Evolutionary conservation across 2,113 vertebrate species (phyloP).

Genomic region (Cephalopterus ornatus): DNA sequence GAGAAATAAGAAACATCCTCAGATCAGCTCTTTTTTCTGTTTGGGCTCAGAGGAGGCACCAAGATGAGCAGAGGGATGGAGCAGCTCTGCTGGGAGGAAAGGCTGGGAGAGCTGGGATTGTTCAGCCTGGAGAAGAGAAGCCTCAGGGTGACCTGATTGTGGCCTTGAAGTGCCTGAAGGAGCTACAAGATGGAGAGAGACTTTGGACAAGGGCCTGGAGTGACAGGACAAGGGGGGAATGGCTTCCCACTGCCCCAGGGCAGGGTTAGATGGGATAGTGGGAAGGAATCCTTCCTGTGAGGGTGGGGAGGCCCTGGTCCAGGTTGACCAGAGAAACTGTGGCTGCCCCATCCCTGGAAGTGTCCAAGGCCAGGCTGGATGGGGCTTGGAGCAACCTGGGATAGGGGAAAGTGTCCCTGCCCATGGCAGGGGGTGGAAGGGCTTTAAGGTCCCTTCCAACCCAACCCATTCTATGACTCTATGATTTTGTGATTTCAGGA

Average conservation of each 20-base stretch:
- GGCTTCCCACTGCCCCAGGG: background rate
- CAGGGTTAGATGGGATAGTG: background rate
- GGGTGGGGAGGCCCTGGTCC: background rate
- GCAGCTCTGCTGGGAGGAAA: background rate
- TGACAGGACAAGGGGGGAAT: background rate
- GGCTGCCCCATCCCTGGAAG: background rate
- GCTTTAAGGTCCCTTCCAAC: background rate
- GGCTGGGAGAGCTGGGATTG: background rate
- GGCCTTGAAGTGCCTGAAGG: background rate
- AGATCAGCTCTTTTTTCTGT: background rate
- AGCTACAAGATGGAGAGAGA: background rate
- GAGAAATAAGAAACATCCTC: background rate
- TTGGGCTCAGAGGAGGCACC: background rate
- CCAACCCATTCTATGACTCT: background rate
- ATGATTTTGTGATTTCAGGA: background rate
- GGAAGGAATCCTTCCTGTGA: background rate
- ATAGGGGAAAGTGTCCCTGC: background rate
- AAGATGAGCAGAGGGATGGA: background rate
- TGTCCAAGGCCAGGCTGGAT: background rate
- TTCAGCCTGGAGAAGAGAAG: background rate
- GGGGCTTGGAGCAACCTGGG: background rate
- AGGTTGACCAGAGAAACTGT: background rate
- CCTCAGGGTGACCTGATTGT: background rate
- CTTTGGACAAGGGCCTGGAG: background rate
- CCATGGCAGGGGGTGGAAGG: fast-evolving